These are phyloP conservation scores for Galendromus occidentalis DNA, from an alignment of 1,140 invertebrate genomes.

Conservation along the genomic window DNA sequence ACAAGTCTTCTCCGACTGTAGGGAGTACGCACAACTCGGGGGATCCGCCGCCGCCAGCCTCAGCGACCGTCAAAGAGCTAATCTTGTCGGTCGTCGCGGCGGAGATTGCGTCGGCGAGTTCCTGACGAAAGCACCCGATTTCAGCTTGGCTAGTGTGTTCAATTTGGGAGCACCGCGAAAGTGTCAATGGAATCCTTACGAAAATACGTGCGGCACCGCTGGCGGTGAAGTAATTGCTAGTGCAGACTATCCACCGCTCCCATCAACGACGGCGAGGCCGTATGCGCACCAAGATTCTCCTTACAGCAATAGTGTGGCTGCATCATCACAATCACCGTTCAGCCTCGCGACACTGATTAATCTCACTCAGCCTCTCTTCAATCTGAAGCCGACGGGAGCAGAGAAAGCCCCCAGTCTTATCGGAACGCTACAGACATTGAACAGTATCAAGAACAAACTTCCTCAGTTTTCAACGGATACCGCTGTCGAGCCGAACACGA, in stretches of 20 bases:
- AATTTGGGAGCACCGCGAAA: background rate
- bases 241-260: background rate
- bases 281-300: background rate
- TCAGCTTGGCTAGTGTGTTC: background rate
- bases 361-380: background rate
- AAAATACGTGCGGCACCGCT: background rate
- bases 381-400: background rate
- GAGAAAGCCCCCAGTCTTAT: background rate
- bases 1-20: background rate
- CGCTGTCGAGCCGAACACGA: background rate
- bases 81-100: background rate
- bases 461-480: background rate
- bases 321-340: background rate
- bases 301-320: background rate
- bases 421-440: background rate
- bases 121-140: background rate
- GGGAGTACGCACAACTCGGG: background rate
- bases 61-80: background rate
- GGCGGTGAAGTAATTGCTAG: constrained; percentile 2
- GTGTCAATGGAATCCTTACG: background rate
- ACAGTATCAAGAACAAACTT: constrained; percentile 4
- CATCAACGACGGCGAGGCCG: background rate
- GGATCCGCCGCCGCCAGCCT: background rate
- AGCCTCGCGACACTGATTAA: background rate
- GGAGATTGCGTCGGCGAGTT: background rate